Conservation (phyloP, 2,797 vertebrate species). For the Enteromius viviparus region DNA sequence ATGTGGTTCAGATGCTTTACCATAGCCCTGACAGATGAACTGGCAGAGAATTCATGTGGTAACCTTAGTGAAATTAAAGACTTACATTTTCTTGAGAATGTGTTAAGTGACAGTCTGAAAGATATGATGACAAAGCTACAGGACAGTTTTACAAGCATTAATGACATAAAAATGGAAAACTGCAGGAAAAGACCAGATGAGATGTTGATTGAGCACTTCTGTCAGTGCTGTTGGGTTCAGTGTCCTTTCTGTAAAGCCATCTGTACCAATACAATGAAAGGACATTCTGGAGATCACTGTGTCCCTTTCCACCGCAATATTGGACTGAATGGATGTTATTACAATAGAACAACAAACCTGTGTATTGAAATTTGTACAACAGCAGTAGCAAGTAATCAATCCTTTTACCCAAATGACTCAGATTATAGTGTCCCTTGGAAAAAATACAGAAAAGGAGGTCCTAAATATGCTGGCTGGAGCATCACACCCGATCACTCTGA, state of each 20-base stretch:
- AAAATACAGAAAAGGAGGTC: conserved; percentile 2
- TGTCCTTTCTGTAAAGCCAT: conserved; percentile 24
- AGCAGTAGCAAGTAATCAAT: fast-evolving
- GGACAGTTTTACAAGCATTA: neutral
- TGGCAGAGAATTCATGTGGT: conserved; percentile 60
- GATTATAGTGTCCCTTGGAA: fast-evolving
- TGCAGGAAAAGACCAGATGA: conserved; percentile 15
- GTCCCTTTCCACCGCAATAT: neutral
- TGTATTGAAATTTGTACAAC: fast-evolving
- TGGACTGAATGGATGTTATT: neutral
- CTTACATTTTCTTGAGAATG: conserved; percentile 65
- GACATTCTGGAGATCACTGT: neutral
- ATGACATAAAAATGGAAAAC: neutral
- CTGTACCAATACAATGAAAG: conserved; percentile 7
- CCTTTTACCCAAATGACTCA: neutral
- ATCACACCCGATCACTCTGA: neutral
- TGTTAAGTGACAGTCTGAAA: conserved; percentile 61
- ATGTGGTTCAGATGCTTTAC: conserved; percentile 72
- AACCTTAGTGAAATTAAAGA: conserved; percentile 67
- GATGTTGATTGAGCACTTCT: neutral
- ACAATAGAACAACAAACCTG: neutral
- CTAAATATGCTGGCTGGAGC: neutral
- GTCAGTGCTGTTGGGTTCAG: conserved; percentile 24
- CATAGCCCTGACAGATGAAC: conserved; percentile 18
- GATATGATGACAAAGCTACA: neutral